Conservation (phyloP, 2,797 vertebrate species). For the Somateria mollissima region DNA sequence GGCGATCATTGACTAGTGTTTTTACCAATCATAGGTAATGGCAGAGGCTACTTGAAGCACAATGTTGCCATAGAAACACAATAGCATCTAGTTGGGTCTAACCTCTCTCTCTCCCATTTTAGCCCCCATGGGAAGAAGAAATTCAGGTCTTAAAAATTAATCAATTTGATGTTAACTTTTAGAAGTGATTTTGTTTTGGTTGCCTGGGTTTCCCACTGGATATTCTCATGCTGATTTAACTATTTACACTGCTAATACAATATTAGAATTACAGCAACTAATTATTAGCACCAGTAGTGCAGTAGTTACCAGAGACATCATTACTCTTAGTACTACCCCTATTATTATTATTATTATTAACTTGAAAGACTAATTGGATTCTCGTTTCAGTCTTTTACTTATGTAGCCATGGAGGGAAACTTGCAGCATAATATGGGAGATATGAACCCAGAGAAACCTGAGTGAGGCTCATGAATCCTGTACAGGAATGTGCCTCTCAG, state of each 20-base stretch:
- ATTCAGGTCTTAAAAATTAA: slow-evolving; percentile 62
- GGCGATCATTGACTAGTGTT: slow-evolving; percentile 27
- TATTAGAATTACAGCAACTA: slow-evolving; percentile 42
- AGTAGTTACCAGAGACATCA: not conserved
- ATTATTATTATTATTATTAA: not conserved
- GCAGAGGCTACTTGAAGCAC: slow-evolving; percentile 34
- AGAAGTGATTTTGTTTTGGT: slow-evolving; percentile 33
- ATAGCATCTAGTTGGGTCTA: slow-evolving; percentile 45
- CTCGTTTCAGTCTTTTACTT: not conserved
- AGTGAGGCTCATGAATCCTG: not conserved
- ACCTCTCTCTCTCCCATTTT: slow-evolving; percentile 9
- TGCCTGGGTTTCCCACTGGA: slow-evolving; percentile 26
- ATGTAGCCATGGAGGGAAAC: not conserved
- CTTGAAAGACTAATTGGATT: not conserved
- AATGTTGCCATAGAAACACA: slow-evolving; percentile 62
- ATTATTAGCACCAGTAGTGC: slow-evolving; percentile 13
- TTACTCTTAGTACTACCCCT: not conserved
- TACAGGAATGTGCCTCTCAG: not conserved
- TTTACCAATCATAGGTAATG: slow-evolving; percentile 41
- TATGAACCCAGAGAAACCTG: not conserved
- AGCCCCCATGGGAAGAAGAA: slow-evolving; percentile 55
- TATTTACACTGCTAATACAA: slow-evolving; percentile 22
- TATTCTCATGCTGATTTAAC: slow-evolving; percentile 10
- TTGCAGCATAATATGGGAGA: not conserved
- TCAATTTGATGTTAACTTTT: slow-evolving; percentile 65